Evolutionary conservation across 2,888 invertebrate species (phyloP).

Genomic region (Sinelater perroti): DNA sequence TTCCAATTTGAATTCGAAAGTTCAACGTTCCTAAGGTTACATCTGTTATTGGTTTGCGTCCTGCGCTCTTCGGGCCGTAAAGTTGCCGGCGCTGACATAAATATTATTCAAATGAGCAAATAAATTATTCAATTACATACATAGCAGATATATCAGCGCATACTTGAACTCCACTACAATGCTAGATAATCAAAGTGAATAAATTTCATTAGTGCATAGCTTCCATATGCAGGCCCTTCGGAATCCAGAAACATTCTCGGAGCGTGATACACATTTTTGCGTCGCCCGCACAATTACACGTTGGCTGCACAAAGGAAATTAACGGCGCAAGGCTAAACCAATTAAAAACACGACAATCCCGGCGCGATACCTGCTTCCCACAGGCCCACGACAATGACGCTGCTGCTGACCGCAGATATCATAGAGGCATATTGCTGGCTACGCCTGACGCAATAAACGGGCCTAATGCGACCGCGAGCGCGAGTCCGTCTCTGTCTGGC

Average conservation of each 20-base stretch:
- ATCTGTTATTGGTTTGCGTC: slow-evolving; percentile 10
- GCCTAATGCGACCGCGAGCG: slow-evolving; percentile 22
- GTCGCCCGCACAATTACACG: slow-evolving; percentile 37
- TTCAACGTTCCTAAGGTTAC: neutral
- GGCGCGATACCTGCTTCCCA: slow-evolving; percentile 41
- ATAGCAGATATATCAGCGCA: slow-evolving; percentile 44
- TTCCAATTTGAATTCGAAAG: no score
- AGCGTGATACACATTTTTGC: slow-evolving; percentile 50
- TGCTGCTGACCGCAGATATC: slow-evolving; percentile 48
- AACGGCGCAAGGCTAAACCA: slow-evolving; percentile 44
- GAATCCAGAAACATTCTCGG: slow-evolving; percentile 43
- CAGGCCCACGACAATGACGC: slow-evolving; percentile 50
- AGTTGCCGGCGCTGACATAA: slow-evolving; percentile 33
- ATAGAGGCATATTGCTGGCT: slow-evolving; percentile 50
- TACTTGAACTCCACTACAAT: slow-evolving; percentile 42
- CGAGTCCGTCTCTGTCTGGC: slow-evolving; percentile 38
- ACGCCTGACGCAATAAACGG: slow-evolving; percentile 44
- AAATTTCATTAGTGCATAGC: slow-evolving; percentile 49
- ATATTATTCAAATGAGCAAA: slow-evolving; percentile 44
- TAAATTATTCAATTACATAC: slow-evolving; percentile 48
- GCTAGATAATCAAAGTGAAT: slow-evolving; percentile 46
- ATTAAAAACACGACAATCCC: slow-evolving; percentile 46
- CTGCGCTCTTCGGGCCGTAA: slow-evolving; percentile 21
- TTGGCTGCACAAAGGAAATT: slow-evolving; percentile 37
- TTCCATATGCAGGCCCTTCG: slow-evolving; percentile 39